Evolutionary conservation across 2,888 invertebrate species (phyloP), one percentile per base, ranked within the genome.

Genomic region (Anoplius nigerrimus): DNA sequence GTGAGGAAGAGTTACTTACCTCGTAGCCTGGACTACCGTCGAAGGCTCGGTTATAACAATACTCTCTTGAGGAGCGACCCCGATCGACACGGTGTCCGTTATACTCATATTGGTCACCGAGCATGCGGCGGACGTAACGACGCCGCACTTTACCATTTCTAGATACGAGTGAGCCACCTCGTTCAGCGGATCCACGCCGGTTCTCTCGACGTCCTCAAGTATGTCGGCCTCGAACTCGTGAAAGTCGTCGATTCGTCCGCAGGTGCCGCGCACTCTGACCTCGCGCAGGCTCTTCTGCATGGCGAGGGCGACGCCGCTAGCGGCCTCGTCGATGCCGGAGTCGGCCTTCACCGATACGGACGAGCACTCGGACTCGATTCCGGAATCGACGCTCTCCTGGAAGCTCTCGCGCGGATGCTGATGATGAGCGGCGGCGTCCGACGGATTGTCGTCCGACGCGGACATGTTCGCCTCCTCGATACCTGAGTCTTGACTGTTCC

Each of bases 321-420:
- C 51, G 18, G 54, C 51, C 24, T 56, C 34, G 15, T 43, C 66
- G 22, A 56, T 56, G 20, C 34, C 53, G 20, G 74, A 34, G 8
- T 76, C 71, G 53, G 42, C 46, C 45, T 66, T 74, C 46, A 75
- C 74, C 58, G 78, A 79, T 15, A 82, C 73, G 34, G 82, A 82
- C n/a, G 82, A 84, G 66, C 81, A 82, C 62, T 85, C 84, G 5
- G 84, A 83, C 56, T 84, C 81, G 57, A 81, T 81, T 20, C 79
- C 82, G 24, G 81, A 81, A 61, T 81, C 80, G 24, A 83, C 69
- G 55, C 81, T 82, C 62, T 85, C 84, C 59, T 83, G 81, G 52
- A 82, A 82, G 45, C 66, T 77, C 13, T 78, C 76, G 15, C 76
- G 65, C 0, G 74, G 57, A 16, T 63, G 62, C 13, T 63, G 60